These are phyloP conservation scores for roundworm (Caenorhabditis elegans) DNA, from an alignment of 1,140 invertebrate species.

Conservation along the genomic window DNA sequence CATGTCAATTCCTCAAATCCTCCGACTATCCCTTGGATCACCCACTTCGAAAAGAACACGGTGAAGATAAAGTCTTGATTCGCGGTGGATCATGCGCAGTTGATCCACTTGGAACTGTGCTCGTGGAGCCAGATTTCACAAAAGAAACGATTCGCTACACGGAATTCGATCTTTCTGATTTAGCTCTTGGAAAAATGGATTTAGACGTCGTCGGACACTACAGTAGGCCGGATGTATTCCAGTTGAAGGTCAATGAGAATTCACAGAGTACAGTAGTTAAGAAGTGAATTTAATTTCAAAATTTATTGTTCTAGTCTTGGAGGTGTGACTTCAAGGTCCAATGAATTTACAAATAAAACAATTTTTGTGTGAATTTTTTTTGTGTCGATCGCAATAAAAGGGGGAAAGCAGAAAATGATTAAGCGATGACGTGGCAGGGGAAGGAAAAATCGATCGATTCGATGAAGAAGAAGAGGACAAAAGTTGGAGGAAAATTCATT, in stretches of 20 bases:
- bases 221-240: conserved; percentile 57
- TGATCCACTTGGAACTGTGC: conserved; percentile 53
- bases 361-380: neutral
- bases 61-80: conserved; percentile 50
- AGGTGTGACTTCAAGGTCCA: neutral
- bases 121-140: conserved; percentile 56
- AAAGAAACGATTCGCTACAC: conserved; percentile 41
- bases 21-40: conserved; percentile 53
- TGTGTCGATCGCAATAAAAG: neutral
- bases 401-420: neutral
- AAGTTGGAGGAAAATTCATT: neutral
- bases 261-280: conserved; percentile 16
- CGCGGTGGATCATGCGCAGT: conserved; percentile 60
- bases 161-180: conserved; percentile 54
- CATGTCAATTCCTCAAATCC: conserved; percentile 55
- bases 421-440: neutral
- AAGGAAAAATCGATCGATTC: neutral
- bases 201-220: conserved; percentile 60
- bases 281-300: neutral
- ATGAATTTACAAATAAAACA: neutral
- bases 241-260: conserved; percentile 55
- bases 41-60: conserved; percentile 39
- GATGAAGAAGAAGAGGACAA: neutral
- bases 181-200: conserved; percentile 58
- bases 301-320: neutral